Evolutionary conservation across 2,797 vertebrate genomes (phyloP), one percentile per base, ranked within the genome.

Genomic region (Gymnopithys bicolor): DNA sequence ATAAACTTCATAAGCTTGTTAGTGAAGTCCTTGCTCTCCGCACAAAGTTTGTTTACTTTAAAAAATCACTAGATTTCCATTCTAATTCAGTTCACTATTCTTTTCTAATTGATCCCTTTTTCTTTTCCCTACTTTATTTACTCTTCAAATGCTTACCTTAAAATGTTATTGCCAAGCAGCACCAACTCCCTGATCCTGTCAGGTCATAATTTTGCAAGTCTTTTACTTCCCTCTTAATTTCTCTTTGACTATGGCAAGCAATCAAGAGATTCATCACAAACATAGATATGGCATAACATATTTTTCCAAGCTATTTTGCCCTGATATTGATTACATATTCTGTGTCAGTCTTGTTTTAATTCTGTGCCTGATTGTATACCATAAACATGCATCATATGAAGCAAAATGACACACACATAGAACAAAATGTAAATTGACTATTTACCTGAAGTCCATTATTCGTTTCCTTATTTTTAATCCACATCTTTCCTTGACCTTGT

Each of bases 401-500:
- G 19, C 48, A 59, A 90, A 69, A 78, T 39, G 17, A 77, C 41
- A 84, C 12, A 81, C 8, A 32, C 3, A 37, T 5, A n/a, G 66
- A 45, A 90, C 62, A 21, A 22, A 5, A 4, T 27, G 16, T 63
- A 85, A 91, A 81, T 70, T 0, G 71, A 64, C 39, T 24, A 19
- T 51, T 92, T 95, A 98, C 98, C 98, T 98, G 98, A 24, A 99
- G 97, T 49, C 98, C 97, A 51, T 97, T 98, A 81, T 98, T 97
- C 46, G 91, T 96, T 93, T 99, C 98, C 46, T 96, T 97, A 96
- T 98, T 99, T 96, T 98, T 98, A 96, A 99, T 98, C 98, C 98
- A 99, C 78, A 93, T 98, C 95, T 99, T 98, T 89, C 98, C 98
- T 94, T 99, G 98, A 49, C 98, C 98, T 96, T 99, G 98, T 27